These are phyloP conservation scores for Ciconia boyciana DNA, from an alignment of 2,113 vertebrate species.

Conservation along the genomic window DNA sequence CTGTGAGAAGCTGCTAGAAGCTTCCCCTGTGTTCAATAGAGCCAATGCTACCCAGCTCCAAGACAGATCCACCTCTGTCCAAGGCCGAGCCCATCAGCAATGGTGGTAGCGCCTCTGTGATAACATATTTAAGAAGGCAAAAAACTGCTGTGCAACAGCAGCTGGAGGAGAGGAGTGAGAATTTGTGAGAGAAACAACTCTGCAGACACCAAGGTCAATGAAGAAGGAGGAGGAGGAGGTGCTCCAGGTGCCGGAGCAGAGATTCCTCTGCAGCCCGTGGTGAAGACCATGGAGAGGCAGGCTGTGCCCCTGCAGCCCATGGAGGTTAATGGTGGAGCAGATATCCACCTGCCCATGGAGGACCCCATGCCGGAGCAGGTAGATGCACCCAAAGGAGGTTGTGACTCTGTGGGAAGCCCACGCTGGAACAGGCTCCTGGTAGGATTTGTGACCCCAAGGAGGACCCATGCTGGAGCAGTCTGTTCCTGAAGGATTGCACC, in stretches of 20 bases:
- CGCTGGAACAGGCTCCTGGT: neutral
- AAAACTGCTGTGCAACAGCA: neutral
- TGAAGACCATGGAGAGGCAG: neutral
- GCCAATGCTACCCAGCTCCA: neutral
- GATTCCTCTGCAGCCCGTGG: neutral
- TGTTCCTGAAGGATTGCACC: neutral
- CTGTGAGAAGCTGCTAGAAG: neutral
- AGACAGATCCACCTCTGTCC: neutral
- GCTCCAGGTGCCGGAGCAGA: neutral
- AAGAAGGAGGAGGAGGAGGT: neutral
- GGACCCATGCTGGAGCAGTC: neutral
- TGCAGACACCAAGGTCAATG: neutral
- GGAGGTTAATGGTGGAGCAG: neutral
- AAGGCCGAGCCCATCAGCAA: neutral
- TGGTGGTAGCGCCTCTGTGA: neutral
- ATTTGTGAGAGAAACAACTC: neutral
- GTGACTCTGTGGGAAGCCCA: neutral
- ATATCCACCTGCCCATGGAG: neutral
- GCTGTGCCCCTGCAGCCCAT: neutral
- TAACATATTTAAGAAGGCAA: neutral
- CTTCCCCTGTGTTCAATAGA: neutral
- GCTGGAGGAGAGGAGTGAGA: neutral
- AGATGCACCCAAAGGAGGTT: neutral
- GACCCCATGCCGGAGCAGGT: fast-evolving
- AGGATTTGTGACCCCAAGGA: too few relatives aligned